These are phyloP conservation scores for Peromyscus maniculatus DNA, from an alignment of 2,113 vertebrate genomes.

Conservation along the genomic window DNA sequence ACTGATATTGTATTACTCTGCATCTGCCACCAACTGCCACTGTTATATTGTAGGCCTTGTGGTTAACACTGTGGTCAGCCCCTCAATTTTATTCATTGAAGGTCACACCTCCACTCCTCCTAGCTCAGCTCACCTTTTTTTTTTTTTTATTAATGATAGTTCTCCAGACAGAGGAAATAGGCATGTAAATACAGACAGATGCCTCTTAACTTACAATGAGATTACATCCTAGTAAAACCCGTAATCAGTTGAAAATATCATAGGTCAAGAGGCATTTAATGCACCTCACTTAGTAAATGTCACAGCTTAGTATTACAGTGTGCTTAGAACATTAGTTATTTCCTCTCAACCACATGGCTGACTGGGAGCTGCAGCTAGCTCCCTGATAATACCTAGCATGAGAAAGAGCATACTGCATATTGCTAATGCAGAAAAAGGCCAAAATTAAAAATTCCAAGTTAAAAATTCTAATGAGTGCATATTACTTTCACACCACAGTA, in stretches of 20 bases:
- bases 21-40: not conserved
- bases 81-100: not conserved
- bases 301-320: not conserved
- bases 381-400: not conserved
- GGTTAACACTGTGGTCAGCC: not conserved
- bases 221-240: not conserved
- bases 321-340: not conserved
- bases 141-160: not conserved
- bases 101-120: not conserved
- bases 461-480: not conserved
- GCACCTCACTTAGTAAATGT: not conserved
- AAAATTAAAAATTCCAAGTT: not conserved
- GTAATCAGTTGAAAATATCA: not conserved
- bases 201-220: not conserved
- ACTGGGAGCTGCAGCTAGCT: not conserved
- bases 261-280: not conserved
- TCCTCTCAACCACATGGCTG: not conserved
- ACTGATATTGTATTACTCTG: not conserved
- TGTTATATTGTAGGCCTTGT: not conserved
- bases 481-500: not conserved
- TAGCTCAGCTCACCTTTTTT: not conserved
- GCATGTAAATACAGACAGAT: not conserved
- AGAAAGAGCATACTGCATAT: not conserved
- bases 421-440: not conserved
- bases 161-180: not conserved